phyloP scores from a whole-genome alignment of 2,113 vertebrate genomes.

The Grammomys dolichurus region DNA sequence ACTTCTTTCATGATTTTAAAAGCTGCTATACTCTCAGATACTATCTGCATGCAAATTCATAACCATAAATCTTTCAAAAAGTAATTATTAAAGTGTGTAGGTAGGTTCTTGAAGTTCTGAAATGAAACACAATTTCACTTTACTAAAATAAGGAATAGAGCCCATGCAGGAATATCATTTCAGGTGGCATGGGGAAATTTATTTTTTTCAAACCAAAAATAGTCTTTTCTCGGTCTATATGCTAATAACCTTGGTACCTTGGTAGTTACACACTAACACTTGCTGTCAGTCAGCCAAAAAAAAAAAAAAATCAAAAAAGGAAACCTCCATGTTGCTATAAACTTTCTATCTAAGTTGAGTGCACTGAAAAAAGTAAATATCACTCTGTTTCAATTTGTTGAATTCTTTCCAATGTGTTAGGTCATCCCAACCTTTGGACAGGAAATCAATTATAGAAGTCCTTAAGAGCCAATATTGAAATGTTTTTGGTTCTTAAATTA shows the following conservation, averaged over 20 bases:
- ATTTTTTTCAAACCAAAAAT: slow-evolving; percentile 42
- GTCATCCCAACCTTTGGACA: slow-evolving; percentile 68
- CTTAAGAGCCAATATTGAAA: slow-evolving; percentile 82
- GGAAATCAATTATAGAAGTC: slow-evolving; percentile 69
- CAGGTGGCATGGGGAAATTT: slow-evolving; percentile 74
- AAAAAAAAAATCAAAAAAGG: background rate
- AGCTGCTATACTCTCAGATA: slow-evolving; percentile 74
- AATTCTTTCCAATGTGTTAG: slow-evolving; percentile 52
- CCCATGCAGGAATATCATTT: slow-evolving; percentile 78
- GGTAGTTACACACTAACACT: slow-evolving; percentile 64
- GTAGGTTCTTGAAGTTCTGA: slow-evolving; percentile 72
- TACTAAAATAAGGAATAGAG: slow-evolving; percentile 81
- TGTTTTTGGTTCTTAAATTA: slow-evolving; percentile 74
- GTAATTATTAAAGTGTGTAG: slow-evolving; percentile 79
- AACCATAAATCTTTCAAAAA: slow-evolving; percentile 74
- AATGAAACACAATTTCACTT: slow-evolving; percentile 83
- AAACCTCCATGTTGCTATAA: background rate
- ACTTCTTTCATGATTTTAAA: slow-evolving; percentile 64
- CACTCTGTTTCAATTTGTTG: slow-evolving; percentile 59
- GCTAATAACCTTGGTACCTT: slow-evolving; percentile 74
- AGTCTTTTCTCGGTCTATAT: background rate
- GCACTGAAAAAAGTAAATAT: slow-evolving; percentile 73
- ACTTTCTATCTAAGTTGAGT: slow-evolving; percentile 41
- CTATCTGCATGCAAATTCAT: slow-evolving; percentile 66
- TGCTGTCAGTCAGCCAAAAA: slow-evolving; percentile 72